Base-by-base conservation (phyloP, 2,797 vertebrate species). In the Pseudochaenichthys georgianus region DNA sequence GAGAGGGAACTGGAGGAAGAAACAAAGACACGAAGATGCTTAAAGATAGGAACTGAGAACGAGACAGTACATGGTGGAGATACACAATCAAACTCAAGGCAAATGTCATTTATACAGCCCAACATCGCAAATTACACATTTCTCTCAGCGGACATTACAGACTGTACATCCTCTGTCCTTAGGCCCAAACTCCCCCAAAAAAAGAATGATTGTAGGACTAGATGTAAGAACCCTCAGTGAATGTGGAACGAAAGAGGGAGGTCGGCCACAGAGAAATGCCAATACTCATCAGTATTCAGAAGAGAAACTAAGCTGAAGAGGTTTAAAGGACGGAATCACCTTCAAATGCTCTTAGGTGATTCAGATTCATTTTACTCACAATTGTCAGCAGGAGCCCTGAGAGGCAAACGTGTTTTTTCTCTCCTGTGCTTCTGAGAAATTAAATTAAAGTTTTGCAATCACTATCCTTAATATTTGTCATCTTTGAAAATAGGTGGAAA, bases 1-100 rank as follows among this genome's bases (percentile, higher is more conserved):
- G 97, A 58, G 96, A 95, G 0, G 98, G 98, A 86, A 99, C 98
- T 99, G 88, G 11, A 75, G 13, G 59, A 10, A 70, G 17, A 82
- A 64, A 66, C 13, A 79, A 60, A 38, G 9, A 38, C 3, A 28
- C 7, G 13, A 54, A 43, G 21, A 34, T 12, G 50, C 11, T 17
- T 16, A 43, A 58, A 52, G 45, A 70, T 48, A 34, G 57, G 7
- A 52, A 21, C 41, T 54, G 19, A 59, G 10, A 34, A 5, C 13
- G 54, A 42, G 0, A 41, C 3, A 42, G n/a, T 46, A 64, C 31
- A 34, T 11, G 15, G 3, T 4, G 54, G 48, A 73, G 4, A 51
- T 51, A 57, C 45, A 54, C 34, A 38, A 38, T 38, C 34, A 38
- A 9, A 38, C 34, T 38, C 34, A 38, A 38, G 2, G 34, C 34